Evolutionary conservation across 2,797 vertebrate species (phyloP).

Genomic region (Natrix natrix): DNA sequence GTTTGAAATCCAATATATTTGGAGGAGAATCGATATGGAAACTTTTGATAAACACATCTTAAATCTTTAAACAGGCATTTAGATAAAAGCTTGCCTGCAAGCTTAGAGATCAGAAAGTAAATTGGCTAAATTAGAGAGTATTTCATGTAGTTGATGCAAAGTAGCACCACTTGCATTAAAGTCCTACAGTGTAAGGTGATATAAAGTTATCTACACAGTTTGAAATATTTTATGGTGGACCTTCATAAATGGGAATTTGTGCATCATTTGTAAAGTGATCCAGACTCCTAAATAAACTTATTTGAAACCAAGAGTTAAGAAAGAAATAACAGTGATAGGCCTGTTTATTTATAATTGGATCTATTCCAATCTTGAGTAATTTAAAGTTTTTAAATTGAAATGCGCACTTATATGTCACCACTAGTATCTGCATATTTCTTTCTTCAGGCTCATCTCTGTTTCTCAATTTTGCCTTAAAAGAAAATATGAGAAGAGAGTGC

Average conservation of each 20-base stretch:
- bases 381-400: neutral
- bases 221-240: conserved; percentile 70
- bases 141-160: conserved; percentile 68
- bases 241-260: conserved; percentile 67
- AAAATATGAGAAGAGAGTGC: neutral
- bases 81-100: conserved; percentile 72
- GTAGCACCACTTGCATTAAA: conserved; percentile 72
- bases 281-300: conserved; percentile 32
- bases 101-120: conserved; percentile 21
- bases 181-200: conserved; percentile 72
- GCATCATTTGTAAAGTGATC: conserved; percentile 66
- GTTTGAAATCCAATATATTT: neutral
- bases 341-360: neutral
- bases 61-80: conserved; percentile 73
- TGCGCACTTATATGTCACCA: neutral
- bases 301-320: conserved; percentile 11
- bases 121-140: conserved; percentile 67
- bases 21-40: neutral
- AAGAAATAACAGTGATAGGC: neutral
- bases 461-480: neutral
- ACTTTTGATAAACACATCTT: conserved; percentile 63
- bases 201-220: conserved; percentile 67
- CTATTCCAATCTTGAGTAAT: neutral
- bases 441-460: neutral
- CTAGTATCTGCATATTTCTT: neutral